Percentiles rank a stretch among this genome's conserved stretches.
These are phyloP conservation scores for Coecobrya sp. DNA, from an alignment of 2,888 invertebrate species.

Conservation along the genomic window DNA sequence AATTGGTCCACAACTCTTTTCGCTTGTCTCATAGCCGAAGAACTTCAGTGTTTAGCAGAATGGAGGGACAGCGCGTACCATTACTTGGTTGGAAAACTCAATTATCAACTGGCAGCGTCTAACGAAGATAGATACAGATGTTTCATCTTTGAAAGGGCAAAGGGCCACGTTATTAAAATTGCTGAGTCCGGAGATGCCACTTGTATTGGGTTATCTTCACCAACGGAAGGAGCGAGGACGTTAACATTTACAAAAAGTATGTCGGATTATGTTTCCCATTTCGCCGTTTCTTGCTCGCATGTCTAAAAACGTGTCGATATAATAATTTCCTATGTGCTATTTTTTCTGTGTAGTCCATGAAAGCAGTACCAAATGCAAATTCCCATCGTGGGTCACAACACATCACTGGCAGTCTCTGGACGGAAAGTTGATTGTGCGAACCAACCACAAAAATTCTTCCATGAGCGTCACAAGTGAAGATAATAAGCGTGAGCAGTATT, in stretches of 20 bases:
- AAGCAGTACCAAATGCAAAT: constrained; percentile 89
- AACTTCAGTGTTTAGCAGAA: constrained; percentile 95
- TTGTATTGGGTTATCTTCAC: constrained; percentile 95
- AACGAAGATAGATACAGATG: constrained; percentile 98
- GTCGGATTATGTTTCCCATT: constrained; percentile 34
- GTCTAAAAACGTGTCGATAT: background rate
- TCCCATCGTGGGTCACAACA: constrained; percentile 93
- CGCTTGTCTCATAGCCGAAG: constrained; percentile 91
- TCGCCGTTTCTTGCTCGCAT: background rate
- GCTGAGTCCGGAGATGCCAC: constrained; percentile 98
- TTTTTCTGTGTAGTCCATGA: constrained; percentile 70
- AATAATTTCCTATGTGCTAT: background rate
- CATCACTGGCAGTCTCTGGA: constrained; percentile 94
- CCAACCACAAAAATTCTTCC: constrained; percentile 93
- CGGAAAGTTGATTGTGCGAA: constrained; percentile 90
- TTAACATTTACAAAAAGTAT: constrained; percentile 94
- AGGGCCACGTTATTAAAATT: constrained; percentile 88
- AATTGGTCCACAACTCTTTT: constrained; percentile 37
- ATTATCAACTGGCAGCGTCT: constrained; percentile 92
- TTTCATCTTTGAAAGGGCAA: constrained; percentile 93
- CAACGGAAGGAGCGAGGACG: constrained; percentile 94
- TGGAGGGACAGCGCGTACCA: constrained; percentile 98
- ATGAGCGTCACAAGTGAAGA: constrained; percentile 89
- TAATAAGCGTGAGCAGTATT: constrained; percentile 84
- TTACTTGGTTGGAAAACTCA: constrained; percentile 96